Conservation (phyloP, 64 coral and sea anemone genomes). For the Montipora efflorescens region DNA sequence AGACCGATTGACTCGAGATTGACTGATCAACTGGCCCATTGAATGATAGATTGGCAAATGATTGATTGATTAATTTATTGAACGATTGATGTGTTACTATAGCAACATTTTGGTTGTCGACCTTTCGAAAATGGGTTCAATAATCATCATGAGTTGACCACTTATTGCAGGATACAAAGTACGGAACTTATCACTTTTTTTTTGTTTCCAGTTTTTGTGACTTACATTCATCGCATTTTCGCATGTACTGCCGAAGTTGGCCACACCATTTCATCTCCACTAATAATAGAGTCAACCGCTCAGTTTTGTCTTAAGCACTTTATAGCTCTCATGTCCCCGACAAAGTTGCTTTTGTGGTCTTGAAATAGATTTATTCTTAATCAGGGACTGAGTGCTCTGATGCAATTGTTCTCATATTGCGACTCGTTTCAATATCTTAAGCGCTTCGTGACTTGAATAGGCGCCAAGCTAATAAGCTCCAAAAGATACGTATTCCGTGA, state of each 20-base stretch:
- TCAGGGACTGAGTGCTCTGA: not conserved
- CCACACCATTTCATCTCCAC: not conserved
- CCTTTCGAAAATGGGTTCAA: not conserved
- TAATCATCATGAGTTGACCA: conserved; percentile 1
- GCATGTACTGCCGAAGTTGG: not conserved
- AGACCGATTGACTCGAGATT: not conserved
- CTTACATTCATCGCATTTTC: not conserved
- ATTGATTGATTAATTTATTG: not conserved
- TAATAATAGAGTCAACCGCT: not conserved
- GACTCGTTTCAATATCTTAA: not conserved
- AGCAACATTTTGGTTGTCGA: conserved; percentile 2
- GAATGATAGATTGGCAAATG: not conserved
- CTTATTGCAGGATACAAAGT: not conserved
- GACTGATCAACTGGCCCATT: not conserved
- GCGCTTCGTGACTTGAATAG: not conserved
- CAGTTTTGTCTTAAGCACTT: not conserved
- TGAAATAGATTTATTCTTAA: not conserved
- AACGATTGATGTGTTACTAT: not conserved
- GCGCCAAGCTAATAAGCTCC: not conserved
- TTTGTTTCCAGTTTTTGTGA: not conserved
- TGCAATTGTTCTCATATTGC: not conserved
- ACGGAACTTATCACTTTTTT: not conserved
- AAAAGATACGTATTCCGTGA: not conserved
- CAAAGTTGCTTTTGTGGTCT: not conserved
- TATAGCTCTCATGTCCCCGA: not conserved